These are phyloP conservation scores for Istiophorus platypterus DNA, from an alignment of 2,113 vertebrate species.

Conservation along the genomic window DNA sequence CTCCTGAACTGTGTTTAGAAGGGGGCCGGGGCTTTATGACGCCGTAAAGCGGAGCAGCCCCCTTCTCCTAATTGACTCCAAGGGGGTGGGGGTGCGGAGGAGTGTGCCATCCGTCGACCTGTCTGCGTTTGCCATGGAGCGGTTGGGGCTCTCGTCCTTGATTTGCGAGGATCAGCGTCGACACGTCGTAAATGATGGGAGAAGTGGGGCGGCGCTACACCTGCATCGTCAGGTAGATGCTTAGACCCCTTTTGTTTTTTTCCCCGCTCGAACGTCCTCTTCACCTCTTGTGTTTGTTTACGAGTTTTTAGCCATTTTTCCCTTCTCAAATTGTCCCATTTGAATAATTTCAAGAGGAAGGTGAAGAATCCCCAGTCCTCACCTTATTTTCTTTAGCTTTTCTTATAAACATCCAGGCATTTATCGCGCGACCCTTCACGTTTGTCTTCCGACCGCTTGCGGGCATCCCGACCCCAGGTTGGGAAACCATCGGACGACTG, in stretches of 20 bases:
- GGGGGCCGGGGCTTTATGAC: slow-evolving; percentile 85
- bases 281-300: not conserved
- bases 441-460: too few relatives aligned
- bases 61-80: slow-evolving; percentile 34
- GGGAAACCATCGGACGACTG: too few relatives aligned
- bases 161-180: slow-evolving; percentile 39
- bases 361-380: too few relatives aligned
- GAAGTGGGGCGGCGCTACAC: not conserved
- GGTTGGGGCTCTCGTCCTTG: not conserved
- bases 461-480: too few relatives aligned
- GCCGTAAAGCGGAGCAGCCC: slow-evolving; percentile 78
- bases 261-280: not conserved
- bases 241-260: not conserved
- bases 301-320: not conserved
- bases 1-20: slow-evolving; percentile 82
- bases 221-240: not conserved
- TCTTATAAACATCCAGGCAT: too few relatives aligned
- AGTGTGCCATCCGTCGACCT: slow-evolving; percentile 65
- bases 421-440: too few relatives aligned
- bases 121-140: slow-evolving; percentile 41
- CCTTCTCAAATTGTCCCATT: too few relatives aligned
- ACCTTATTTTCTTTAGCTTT: too few relatives aligned
- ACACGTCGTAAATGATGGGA: slow-evolving; percentile 40
- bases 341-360: too few relatives aligned
- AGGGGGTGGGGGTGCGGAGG: slow-evolving; percentile 35